Evolutionary conservation across 2,797 vertebrate genomes (phyloP).

Genomic region (Danio jaintianensis): DNA sequence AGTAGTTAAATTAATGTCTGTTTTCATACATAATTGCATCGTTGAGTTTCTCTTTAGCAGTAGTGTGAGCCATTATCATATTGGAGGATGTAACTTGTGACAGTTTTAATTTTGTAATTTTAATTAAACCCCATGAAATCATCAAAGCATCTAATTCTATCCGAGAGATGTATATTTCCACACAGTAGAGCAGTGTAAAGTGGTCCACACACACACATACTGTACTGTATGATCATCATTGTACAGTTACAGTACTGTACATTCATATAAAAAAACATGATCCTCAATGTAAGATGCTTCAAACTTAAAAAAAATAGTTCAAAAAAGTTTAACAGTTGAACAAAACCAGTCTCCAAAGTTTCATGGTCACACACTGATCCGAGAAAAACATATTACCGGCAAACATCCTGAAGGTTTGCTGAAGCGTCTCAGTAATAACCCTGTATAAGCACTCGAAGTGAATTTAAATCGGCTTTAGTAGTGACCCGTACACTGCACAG

Average conservation of each 20-base stretch:
- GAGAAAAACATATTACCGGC: neutral
- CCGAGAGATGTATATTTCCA: neutral
- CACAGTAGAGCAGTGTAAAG: neutral
- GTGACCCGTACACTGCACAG: neutral
- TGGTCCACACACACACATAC: neutral
- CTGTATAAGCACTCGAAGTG: neutral
- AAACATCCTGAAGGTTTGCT: neutral
- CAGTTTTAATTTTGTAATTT: too few species aligned
- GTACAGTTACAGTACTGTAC: neutral
- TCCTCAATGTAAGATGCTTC: neutral
- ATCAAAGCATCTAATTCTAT: neutral
- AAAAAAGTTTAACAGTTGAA: neutral
- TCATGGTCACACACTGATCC: neutral
- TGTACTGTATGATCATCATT: neutral
- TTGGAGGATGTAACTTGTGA: slow-evolving; percentile 17
- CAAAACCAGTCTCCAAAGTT: neutral
- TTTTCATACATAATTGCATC: neutral
- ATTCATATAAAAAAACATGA: neutral
- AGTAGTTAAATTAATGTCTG: too few species aligned
- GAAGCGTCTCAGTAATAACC: slow-evolving; percentile 2
- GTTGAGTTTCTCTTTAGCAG: neutral
- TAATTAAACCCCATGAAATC: slow-evolving; percentile 24
- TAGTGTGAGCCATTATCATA: slow-evolving; percentile 7
- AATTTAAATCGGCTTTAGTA: neutral
- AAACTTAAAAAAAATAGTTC: neutral